Base-by-base conservation (phyloP, 2,113 vertebrate species). In the Rhinolophus ferrumequinum region DNA sequence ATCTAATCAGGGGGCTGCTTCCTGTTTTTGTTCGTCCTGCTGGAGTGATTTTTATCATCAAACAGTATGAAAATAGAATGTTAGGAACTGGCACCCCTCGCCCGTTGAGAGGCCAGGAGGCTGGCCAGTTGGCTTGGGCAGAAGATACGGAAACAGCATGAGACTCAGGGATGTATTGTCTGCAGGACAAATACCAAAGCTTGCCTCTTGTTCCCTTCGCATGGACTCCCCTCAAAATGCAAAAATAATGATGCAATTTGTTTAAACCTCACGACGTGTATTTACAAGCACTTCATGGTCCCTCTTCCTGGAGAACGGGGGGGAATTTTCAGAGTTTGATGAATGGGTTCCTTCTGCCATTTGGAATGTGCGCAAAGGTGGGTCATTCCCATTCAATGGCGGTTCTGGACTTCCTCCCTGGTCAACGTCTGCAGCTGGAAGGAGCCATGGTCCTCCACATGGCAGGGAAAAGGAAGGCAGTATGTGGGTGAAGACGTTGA, bases 1-100 rank as follows among this genome's bases (percentile, higher is more conserved):
- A 98, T 99, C 98, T 99, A 98, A 98, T 98, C 98, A 97, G 96
- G 98, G 97, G 97, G 92, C 98, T 7, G 75, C 97, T 99, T 99
- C 98, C 98, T 98, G 98, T 97, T 97, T 99, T 98, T 99, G 98
- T 99, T 98, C 95, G 97, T 97, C 97, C 98, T 73, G 75, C 97
- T 3, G 97, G 97, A 97, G 97, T 3, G 98, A 99, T 98, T 89
- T 98, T 98, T 98, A 98, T 99, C 98, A 98, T 98, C 98, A 98
- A 98, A 98, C 97, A 73, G 97, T 93, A 98, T 98, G 97, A 98
- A 98, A 98, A 98, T 98, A 98, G 98, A 98, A 98, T 69, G 97
- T 81, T 95, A 96, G 95, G 97, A 98, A 89, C 60, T 96, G 97
- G 98, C 97, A 98, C 97, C 98, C 97, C 22, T 69, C 58, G 94